These are phyloP conservation scores for Enteromius treurensis DNA, from an alignment of 2,797 vertebrate species.

Conservation along the genomic window DNA sequence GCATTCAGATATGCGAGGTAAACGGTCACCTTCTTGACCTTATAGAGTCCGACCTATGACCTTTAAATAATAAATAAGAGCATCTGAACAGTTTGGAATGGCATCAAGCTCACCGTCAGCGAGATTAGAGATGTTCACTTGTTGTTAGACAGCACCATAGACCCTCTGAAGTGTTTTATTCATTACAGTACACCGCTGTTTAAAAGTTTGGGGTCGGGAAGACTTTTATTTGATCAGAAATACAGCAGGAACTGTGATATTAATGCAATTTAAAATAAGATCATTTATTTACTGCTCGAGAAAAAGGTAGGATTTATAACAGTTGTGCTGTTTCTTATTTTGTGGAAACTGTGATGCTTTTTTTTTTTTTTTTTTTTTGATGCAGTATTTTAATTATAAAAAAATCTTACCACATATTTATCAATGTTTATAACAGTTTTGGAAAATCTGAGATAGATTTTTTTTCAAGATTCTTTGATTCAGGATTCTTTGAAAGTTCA, in stretches of 20 bases:
- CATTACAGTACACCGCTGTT: background rate
- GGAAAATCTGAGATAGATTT: background rate
- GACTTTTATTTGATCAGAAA: background rate
- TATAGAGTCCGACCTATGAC: background rate
- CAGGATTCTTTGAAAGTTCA: background rate
- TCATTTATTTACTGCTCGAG: background rate
- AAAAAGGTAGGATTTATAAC: background rate
- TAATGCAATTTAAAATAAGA: background rate
- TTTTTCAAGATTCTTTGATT: background rate
- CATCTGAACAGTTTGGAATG: slow-evolving; percentile 10
- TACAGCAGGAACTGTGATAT: background rate
- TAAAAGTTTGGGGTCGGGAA: background rate
- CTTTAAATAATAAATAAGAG: slow-evolving; percentile 34
- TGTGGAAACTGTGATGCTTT: background rate
- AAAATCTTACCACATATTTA: background rate
- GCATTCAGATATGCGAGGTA: background rate
- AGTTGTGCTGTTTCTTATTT: background rate
- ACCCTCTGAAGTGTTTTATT: background rate
- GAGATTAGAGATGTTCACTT: slow-evolving; percentile 19
- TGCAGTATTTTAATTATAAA: no score
- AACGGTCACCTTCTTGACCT: background rate
- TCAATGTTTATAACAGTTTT: background rate
- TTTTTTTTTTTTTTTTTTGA: background rate
- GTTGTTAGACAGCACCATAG: slow-evolving; percentile 38
- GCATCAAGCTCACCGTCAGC: background rate